These are phyloP conservation scores for Gastrophryne carolinensis DNA, from an alignment of 2,797 vertebrate genomes.

Conservation along the genomic window DNA sequence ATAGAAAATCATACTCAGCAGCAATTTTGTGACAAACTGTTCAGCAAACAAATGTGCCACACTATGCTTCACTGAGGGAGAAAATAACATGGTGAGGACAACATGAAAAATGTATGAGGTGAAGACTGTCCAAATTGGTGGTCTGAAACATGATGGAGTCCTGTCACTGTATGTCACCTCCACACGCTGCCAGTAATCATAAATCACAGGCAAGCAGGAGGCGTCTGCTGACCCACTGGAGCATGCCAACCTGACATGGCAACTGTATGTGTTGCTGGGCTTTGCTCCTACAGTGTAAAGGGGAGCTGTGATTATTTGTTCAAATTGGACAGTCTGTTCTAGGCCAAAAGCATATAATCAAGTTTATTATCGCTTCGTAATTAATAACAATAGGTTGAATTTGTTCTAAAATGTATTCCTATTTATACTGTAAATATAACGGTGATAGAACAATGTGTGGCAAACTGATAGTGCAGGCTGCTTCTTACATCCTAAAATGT, in stretches of 20 bases:
- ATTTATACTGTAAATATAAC: too few relatives aligned
- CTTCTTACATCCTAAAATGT: too few relatives aligned
- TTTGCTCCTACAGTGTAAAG: not conserved
- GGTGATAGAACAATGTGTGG: too few relatives aligned
- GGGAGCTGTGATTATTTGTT: not conserved
- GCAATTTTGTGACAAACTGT: constrained; percentile 40
- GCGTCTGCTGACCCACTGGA: constrained; percentile 24
- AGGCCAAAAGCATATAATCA: not conserved
- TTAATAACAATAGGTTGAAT: not conserved
- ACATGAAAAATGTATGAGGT: constrained; percentile 52
- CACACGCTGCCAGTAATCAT: constrained; percentile 41
- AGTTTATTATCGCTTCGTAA: not conserved
- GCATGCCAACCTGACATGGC: not conserved
- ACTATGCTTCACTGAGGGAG: constrained; percentile 52
- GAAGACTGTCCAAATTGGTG: constrained; percentile 50
- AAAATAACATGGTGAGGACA: constrained; percentile 52
- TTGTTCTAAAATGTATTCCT: too few relatives aligned
- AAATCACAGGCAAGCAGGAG: constrained; percentile 17
- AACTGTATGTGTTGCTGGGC: not conserved
- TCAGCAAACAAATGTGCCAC: constrained; percentile 51
- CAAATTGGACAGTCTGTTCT: not conserved
- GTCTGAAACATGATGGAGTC: constrained; percentile 47
- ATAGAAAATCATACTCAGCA: constrained; percentile 32
- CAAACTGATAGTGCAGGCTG: too few relatives aligned
- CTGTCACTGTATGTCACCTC: constrained; percentile 42